phyloP scores from a whole-genome alignment of 2,888 invertebrate genomes.

The Homarus gammarus region DNA sequence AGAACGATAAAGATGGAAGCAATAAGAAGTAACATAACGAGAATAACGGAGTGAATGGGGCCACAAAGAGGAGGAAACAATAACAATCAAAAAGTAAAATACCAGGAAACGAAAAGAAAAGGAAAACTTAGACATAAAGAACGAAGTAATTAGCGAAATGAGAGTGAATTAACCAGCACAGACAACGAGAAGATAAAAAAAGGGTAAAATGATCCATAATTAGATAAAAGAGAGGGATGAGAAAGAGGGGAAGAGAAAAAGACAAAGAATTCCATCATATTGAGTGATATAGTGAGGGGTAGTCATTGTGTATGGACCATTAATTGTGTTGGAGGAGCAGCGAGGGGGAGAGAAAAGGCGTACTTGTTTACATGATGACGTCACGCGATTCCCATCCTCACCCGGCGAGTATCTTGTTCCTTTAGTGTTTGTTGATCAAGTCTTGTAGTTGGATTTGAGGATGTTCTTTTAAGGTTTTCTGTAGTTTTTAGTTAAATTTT shows the following conservation, averaged over 20 bases:
- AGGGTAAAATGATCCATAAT: neutral
- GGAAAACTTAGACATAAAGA: neutral
- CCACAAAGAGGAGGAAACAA: neutral
- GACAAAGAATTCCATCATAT: neutral
- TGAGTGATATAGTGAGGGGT: neutral
- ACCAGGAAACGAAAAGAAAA: neutral
- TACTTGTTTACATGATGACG: neutral
- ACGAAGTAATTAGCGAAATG: neutral
- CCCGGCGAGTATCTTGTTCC: no score
- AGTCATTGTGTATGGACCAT: neutral
- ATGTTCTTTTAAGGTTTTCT: neutral
- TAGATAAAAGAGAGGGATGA: neutral
- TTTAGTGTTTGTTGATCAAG: no score
- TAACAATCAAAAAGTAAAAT: neutral
- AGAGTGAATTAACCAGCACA: no score
- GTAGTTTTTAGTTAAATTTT: neutral
- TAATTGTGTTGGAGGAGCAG: neutral
- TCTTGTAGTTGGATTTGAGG: no score
- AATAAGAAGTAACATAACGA: no score
- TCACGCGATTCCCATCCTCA: neutral
- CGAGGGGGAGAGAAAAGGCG: neutral
- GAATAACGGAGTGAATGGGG: no score
- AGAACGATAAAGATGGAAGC: no score
- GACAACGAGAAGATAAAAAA: no score
- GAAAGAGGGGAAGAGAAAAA: neutral